A percentile compares a stretch with the other conserved stretches of the same genome.
Conservation (phyloP, 1,140 invertebrate species). For the Medauroidea extradentata region DNA sequence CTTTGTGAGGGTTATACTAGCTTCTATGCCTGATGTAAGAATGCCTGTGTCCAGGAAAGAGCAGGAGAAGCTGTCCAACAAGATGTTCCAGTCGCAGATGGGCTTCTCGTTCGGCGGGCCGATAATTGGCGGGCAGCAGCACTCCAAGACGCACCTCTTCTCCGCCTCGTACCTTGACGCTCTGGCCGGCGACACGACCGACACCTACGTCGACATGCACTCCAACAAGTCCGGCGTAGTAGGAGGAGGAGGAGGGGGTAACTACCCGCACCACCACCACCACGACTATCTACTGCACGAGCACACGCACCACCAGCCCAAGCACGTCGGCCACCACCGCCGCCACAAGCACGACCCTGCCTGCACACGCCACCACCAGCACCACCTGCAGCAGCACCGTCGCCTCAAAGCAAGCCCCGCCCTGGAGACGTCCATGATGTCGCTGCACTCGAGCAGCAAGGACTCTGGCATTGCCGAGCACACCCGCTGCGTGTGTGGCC, state of each 20-base stretch:
- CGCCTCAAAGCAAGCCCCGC: conserved; percentile 7
- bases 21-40: too few species aligned
- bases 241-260: background rate
- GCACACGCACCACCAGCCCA: conserved; percentile 3
- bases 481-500: conserved; percentile 57
- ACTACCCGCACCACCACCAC: conserved; percentile 22
- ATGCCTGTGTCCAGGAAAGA: too few species aligned
- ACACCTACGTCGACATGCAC: conserved; percentile 27
- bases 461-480: conserved; percentile 69
- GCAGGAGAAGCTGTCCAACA: background rate
- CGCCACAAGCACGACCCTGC: conserved; percentile 18
- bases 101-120: conserved; percentile 15
- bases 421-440: conserved; percentile 47
- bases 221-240: conserved; percentile 16
- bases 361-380: conserved; percentile 22
- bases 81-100: conserved; percentile 2
- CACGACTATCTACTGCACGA: conserved; percentile 27
- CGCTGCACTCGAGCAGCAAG: conserved; percentile 72
- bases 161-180: conserved; percentile 30
- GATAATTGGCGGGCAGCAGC: background rate
- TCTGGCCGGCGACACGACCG: conserved; percentile 35
- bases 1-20: too few species aligned
- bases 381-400: conserved; percentile 24
- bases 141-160: conserved; percentile 9
- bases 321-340: background rate